Conservation (phyloP, 2,113 vertebrate genomes). For the Pelecanus crispus region DNA sequence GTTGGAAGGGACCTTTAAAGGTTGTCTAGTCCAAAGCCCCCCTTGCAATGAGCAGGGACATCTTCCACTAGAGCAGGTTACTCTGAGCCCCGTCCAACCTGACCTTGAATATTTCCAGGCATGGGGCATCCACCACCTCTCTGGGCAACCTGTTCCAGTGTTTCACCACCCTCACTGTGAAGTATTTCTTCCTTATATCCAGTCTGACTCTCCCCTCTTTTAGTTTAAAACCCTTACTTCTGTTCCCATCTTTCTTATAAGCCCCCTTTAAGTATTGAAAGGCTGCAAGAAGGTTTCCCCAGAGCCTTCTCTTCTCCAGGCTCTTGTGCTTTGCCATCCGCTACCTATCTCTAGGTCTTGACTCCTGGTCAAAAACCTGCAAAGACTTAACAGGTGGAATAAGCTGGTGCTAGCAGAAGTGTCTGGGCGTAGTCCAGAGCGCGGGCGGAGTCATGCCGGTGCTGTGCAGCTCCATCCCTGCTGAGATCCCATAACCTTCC, state of each 20-base stretch:
- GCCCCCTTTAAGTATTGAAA: background rate
- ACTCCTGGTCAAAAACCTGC: background rate
- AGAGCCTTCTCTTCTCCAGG: background rate
- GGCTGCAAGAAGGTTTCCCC: accelerated
- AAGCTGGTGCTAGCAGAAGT: too few relatives aligned
- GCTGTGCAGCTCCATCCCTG: background rate
- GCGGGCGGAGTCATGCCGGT: background rate
- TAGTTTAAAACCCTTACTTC: background rate
- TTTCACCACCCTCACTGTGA: background rate
- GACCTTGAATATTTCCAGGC: background rate
- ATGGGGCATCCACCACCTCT: background rate
- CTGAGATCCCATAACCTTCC: background rate
- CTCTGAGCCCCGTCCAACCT: background rate
- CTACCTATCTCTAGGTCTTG: background rate
- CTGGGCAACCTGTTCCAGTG: accelerated
- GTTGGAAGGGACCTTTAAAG: background rate
- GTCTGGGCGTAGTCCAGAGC: background rate
- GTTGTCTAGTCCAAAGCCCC: accelerated
- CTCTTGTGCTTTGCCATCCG: background rate
- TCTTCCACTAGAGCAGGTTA: accelerated
- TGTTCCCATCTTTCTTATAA: background rate
- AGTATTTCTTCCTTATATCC: background rate
- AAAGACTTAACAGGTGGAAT: background rate
- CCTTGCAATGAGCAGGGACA: background rate
- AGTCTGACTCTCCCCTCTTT: background rate